Evolutionary conservation across 2,888 invertebrate genomes (phyloP), one percentile per base, ranked within the genome.

Genomic region (Troilus luridus): DNA sequence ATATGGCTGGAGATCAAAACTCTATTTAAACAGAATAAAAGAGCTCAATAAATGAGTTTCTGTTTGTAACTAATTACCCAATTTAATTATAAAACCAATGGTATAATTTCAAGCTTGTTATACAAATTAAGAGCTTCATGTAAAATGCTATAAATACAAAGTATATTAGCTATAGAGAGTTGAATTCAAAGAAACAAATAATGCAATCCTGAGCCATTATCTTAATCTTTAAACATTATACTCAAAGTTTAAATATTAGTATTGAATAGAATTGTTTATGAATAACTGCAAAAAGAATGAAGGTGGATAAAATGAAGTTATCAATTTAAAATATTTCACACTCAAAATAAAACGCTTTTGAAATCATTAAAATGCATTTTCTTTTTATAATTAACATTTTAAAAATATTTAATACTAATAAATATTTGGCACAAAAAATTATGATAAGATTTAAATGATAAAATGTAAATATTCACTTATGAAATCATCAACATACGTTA

Each of bases 401-500:
- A 41, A 41, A 41, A 41, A 41, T 41, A 41, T 41, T 41, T 41
- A 41, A 41, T 41, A 41, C 41, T 41, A 41, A 41, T 41, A 5
- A 41, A 41, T 41, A 41, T 41, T 41, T 41, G 41, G 5, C 41
- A 41, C 41, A 41, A 41, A 1, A 41, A 41, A 41, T 41, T 41
- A 41, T 41, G 41, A 41, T 41, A n/a, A 41, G 41, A 77, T 77
- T 77, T 41, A 41, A 77, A 77, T 41, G 41, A 77, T 77, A 77
- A 77, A 27, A 77, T 77, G 27, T 77, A 77, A 77, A 27, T 77
- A 41, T 77, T 41, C 41, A 17, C 1, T 41, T 17, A 41, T 24
- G 72, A 77, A 77, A 27, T 77, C 41, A 77, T 77, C 17, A 77
- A 77, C 72, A 41, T 77, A 77, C 72, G 72, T 77, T 41, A 67